Conservation (phyloP, 2,113 vertebrate species). For the Puffinus mauretanicus region DNA sequence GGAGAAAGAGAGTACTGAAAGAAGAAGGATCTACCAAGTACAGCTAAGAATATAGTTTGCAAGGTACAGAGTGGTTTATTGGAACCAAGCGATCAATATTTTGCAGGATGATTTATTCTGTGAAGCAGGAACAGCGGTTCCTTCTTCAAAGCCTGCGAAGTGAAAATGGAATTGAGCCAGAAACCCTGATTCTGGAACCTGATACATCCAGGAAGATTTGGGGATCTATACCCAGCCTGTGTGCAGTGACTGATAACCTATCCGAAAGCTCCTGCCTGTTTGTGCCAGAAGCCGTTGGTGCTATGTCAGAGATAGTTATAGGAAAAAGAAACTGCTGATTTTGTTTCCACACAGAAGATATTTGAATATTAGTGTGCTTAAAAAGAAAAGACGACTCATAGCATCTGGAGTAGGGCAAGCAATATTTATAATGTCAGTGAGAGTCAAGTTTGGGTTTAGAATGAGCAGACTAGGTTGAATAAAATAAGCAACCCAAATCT, state of each 20-base stretch:
- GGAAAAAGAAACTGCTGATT: constrained; percentile 8
- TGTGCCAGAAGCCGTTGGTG: neutral
- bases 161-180: neutral
- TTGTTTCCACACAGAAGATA: neutral
- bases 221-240: neutral
- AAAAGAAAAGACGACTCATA: neutral
- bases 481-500: neutral
- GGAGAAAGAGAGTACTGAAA: neutral
- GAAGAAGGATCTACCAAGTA: neutral
- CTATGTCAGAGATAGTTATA: neutral
- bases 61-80: neutral
- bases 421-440: neutral
- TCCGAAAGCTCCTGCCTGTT: neutral
- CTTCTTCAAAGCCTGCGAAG: neutral
- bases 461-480: neutral
- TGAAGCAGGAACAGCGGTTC: neutral
- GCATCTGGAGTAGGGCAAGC: neutral
- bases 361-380: neutral
- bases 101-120: neutral
- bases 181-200: neutral
- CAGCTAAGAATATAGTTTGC: neutral
- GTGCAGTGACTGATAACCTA: neutral
- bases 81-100: neutral
- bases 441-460: neutral
- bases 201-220: neutral